Evolutionary conservation across 2,113 vertebrate genomes (phyloP).

Genomic region (Semicossyphus pulcher): DNA sequence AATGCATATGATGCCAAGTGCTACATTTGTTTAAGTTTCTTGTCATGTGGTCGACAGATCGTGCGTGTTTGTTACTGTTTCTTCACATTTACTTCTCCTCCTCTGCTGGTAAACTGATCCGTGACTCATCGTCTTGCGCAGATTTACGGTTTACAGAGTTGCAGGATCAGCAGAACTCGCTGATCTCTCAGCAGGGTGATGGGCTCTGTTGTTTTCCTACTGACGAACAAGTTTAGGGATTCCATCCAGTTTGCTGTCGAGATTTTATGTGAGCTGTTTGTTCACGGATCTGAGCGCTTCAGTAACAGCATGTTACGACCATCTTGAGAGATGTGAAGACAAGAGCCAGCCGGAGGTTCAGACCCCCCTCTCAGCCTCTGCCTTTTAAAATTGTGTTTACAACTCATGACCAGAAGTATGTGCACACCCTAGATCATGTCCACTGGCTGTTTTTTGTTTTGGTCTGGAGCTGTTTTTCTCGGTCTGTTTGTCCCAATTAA

Average conservation of each 20-base stretch:
- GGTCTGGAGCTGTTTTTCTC: constrained; percentile 24
- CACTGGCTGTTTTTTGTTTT: background rate
- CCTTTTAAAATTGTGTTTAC: constrained; percentile 6
- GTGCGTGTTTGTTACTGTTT: constrained; percentile 32
- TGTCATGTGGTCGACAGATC: constrained; percentile 64
- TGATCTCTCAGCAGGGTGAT: background rate
- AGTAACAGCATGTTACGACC: constrained; percentile 25
- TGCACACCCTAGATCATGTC: background rate
- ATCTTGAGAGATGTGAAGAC: constrained; percentile 10
- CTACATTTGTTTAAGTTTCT: background rate
- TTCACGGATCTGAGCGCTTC: constrained; percentile 19
- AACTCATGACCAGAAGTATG: constrained; percentile 6
- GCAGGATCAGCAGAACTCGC: constrained; percentile 39
- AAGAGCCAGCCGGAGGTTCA: background rate
- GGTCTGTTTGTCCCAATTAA: constrained; percentile 11
- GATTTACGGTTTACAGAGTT: background rate
- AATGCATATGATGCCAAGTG: background rate
- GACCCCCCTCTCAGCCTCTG: constrained; percentile 21
- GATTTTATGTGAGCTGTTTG: constrained; percentile 25
- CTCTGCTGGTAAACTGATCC: constrained; percentile 22
- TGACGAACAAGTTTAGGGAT: background rate
- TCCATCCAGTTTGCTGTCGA: constrained; percentile 21
- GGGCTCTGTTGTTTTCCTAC: background rate
- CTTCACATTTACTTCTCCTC: constrained; percentile 26
- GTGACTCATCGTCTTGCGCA: constrained; percentile 41